Base-by-base conservation (phyloP, 1,140 invertebrate genomes). In the Chironomus striatipennis region DNA sequence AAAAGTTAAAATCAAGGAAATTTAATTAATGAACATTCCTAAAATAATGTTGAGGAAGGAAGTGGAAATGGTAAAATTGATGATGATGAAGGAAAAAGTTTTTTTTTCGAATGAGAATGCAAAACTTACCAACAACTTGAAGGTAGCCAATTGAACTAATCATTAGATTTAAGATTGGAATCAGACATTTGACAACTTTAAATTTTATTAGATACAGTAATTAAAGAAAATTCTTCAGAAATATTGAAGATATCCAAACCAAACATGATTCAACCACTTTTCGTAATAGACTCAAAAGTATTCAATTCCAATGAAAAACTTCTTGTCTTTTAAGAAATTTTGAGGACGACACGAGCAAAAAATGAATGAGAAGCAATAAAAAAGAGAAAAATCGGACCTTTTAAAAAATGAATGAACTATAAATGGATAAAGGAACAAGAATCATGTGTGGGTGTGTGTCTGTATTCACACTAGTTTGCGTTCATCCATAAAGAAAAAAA, bases 111-210 rank as follows among this genome's bases (percentile, higher is more conserved):
- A 74, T 87, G 91, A 90, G 83, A 97, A 96, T 95, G 72, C 96
- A 93, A 76, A n/a, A n/a, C n/a, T n/a, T n/a, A n/a, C n/a, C n/a
- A n/a, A n/a, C n/a, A n/a, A 98, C 94, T 86, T 97, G 92, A 6
- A 98, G 87, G 81, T 94, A 96, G 74, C 94, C 96, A 8, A 95
- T 92, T 88, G 95, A 93, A 80, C 91, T 94, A 76, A 96, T 96
- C 93, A 97, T 96, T 0, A 95, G 95, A 80, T 94, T 93, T n/a
- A n/a, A n/a, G n/a, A n/a, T n/a, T n/a, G 24, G 5, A 34, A 34
- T 34, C 24, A 34, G 24, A 34, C 5, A 34, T 34, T 34, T 34
- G 24, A 34, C 24, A 34, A 34, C 5, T 5, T 34, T 34, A n/a
- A n/a, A n/a, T n/a, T n/a, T n/a, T n/a, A n/a, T 34, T 1, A 34